A percentile compares a stretch with the other conserved stretches of the same genome.
Evolutionary conservation across 2,888 invertebrate species (phyloP).

Genomic region (Drosophila antonietae): DNA sequence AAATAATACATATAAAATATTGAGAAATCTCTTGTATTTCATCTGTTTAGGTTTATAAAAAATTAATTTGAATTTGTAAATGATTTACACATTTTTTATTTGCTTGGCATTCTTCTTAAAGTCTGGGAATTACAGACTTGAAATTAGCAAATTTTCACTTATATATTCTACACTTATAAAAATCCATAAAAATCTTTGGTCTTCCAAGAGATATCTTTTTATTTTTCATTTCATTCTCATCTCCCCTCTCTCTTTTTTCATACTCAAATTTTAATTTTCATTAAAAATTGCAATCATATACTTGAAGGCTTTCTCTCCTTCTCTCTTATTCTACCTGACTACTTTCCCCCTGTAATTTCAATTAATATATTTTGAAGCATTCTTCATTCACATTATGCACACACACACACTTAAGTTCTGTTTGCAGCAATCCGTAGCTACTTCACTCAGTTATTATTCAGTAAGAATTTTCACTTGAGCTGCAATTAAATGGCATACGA

Average conservation of each 20-base stretch:
- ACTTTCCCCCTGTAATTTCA: background rate
- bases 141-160: too few relatives aligned
- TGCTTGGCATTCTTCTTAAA: too few relatives aligned
- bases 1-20: too few relatives aligned
- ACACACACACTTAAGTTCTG: background rate
- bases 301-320: background rate
- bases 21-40: too few relatives aligned
- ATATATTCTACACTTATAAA: too few relatives aligned
- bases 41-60: too few relatives aligned
- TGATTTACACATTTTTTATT: too few relatives aligned
- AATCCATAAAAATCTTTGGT: too few relatives aligned
- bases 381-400: background rate
- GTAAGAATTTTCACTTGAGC: background rate
- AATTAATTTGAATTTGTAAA: too few relatives aligned
- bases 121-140: too few relatives aligned
- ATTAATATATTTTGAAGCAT: constrained; percentile 1
- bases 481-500: constrained; percentile 1
- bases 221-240: background rate
- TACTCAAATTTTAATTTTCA: background rate
- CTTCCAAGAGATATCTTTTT: background rate
- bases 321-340: too few relatives aligned
- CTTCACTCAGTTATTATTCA: background rate
- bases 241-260: background rate
- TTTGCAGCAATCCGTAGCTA: background rate
- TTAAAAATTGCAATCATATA: background rate